These are phyloP conservation scores for Zaprionus taronus DNA, from an alignment of 1,140 invertebrate species.

Conservation along the genomic window DNA sequence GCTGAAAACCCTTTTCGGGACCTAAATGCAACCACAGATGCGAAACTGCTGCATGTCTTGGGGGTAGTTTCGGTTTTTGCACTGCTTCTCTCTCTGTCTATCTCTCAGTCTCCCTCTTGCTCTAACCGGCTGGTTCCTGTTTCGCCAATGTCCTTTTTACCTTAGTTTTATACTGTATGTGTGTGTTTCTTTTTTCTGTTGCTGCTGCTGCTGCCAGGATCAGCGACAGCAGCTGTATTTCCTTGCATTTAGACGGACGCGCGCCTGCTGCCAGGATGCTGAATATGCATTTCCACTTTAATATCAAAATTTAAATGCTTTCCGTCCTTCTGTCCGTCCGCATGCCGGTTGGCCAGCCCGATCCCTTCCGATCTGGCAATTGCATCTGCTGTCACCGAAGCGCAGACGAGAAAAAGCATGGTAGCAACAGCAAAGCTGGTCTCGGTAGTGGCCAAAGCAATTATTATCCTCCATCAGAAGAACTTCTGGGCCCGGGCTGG, in stretches of 20 bases:
- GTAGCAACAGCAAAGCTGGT: constrained; percentile 6
- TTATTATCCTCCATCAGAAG: constrained; percentile 63
- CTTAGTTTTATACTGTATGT: constrained; percentile 46
- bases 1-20: constrained; percentile 56
- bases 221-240: constrained; percentile 77
- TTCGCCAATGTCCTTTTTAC: constrained; percentile 61
- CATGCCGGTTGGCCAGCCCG: constrained; percentile 24
- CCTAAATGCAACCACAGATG: constrained; percentile 74
- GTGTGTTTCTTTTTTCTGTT: constrained; percentile 11
- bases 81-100: constrained; percentile 23
- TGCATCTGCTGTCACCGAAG: constrained; percentile 71
- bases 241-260: constrained; percentile 54
- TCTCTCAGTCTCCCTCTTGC: not conserved
- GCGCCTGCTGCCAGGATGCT: constrained; percentile 80
- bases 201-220: constrained; percentile 16
- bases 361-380: constrained; percentile 76
- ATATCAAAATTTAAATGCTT: constrained; percentile 83
- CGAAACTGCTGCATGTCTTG: constrained; percentile 32
- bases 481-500: not conserved
- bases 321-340: constrained; percentile 8
- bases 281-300: constrained; percentile 83
- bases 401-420: constrained; percentile 37
- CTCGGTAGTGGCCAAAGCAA: constrained; percentile 44
- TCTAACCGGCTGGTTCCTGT: constrained; percentile 61
- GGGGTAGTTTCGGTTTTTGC: constrained; percentile 54